These are phyloP conservation scores for Helleia helle DNA, from an alignment of 2,888 invertebrate species.

Conservation along the genomic window DNA sequence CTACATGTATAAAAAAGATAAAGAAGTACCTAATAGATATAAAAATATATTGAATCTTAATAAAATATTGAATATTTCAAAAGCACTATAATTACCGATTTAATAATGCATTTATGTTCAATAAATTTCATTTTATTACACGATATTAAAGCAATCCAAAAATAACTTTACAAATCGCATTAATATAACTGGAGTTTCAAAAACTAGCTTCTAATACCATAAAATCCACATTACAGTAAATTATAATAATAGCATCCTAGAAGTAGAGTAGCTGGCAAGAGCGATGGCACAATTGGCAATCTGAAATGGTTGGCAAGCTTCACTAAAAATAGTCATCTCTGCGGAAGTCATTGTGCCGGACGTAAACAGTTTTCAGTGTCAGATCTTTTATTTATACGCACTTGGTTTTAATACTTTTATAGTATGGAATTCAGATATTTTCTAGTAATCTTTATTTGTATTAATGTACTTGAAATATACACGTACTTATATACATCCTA, in stretches of 20 bases:
- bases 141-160: not conserved
- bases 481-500: no score
- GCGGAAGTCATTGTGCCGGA: slow-evolving; percentile 24
- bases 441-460: no score
- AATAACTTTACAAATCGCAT: not conserved
- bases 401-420: slow-evolving; percentile 3
- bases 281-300: slow-evolving; percentile 43
- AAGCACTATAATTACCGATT: no score
- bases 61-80: no score
- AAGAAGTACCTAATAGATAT: no score
- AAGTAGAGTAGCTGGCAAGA: slow-evolving; percentile 39
- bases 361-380: slow-evolving; percentile 22
- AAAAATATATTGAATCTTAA: no score
- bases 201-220: slow-evolving; percentile 3
- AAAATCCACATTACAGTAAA: slow-evolving; percentile 8
- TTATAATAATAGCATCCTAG: slow-evolving; percentile 16
- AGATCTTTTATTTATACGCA: slow-evolving; percentile 16
- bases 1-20: no score
- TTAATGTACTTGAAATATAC: no score
- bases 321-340: slow-evolving; percentile 24
- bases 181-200: not conserved
- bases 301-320: slow-evolving; percentile 19
- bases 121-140: no score
- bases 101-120: no score
- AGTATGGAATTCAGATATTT: not conserved